Conservation (phyloP, 1,140 invertebrate species). For the Sycophila sp. region DNA sequence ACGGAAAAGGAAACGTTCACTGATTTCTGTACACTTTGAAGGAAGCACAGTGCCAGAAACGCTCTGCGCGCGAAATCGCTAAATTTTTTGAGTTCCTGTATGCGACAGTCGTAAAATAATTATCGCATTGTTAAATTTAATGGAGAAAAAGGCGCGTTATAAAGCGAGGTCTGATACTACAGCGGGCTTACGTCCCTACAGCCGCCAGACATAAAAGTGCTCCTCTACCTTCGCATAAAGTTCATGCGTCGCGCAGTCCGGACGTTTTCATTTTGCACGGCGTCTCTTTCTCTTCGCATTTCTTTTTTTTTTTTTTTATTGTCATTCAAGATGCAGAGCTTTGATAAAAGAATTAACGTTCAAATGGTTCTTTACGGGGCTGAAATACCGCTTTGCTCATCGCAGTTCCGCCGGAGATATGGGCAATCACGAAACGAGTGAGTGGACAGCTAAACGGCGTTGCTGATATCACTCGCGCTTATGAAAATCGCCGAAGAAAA, state of each 20-base stretch:
- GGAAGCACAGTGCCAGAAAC: too few relatives aligned
- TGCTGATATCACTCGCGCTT: too few relatives aligned
- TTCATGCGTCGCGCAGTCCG: conserved; percentile 7
- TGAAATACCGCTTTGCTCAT: conserved; percentile 1
- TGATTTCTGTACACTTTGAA: too few relatives aligned
- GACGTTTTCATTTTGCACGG: conserved; percentile 22
- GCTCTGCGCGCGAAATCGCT: conserved; percentile 6
- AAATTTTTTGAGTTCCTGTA: conserved; percentile 23
- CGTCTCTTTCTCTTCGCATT: not conserved
- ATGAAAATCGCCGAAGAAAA: too few relatives aligned
- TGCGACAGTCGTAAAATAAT: conserved; percentile 36
- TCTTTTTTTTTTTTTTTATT: not conserved
- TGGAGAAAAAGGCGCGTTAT: conserved; percentile 19
- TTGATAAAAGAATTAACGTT: conserved; percentile 14
- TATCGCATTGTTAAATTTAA: conserved; percentile 34
- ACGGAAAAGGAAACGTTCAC: too few relatives aligned
- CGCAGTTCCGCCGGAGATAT: not conserved
- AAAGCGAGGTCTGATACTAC: not conserved
- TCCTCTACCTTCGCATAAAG: conserved; percentile 17
- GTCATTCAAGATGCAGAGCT: not conserved
- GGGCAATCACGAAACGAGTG: too few relatives aligned
- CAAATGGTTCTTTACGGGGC: conserved; percentile 29
- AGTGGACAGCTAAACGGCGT: too few relatives aligned
- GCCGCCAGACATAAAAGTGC: conserved; percentile 15
- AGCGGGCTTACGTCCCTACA: conserved; percentile 21